Evolutionary conservation across 2,888 invertebrate species (phyloP).

Genomic region (Eilema depressum): DNA sequence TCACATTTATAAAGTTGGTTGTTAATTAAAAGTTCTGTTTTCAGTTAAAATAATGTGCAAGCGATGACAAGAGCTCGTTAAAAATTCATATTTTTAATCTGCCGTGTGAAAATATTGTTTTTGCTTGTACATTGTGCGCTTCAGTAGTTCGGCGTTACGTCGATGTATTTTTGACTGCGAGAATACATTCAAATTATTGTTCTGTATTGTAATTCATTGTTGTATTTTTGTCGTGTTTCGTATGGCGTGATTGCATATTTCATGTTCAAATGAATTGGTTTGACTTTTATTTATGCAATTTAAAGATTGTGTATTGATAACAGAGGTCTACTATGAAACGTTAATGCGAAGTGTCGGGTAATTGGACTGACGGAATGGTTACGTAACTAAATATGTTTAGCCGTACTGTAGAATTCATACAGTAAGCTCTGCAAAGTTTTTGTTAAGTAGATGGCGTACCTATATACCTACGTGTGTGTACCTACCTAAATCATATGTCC

Average conservation of each 20-base stretch:
- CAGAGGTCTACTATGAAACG: too few species aligned
- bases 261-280: background rate
- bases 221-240: slow-evolving; percentile 13
- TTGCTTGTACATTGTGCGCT: slow-evolving; percentile 28
- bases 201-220: slow-evolving; percentile 14
- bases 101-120: slow-evolving; percentile 39
- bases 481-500: too few species aligned
- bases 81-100: slow-evolving; percentile 55
- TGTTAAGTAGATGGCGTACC: too few species aligned
- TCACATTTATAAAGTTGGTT: slow-evolving; percentile 13
- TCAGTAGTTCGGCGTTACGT: slow-evolving; percentile 26
- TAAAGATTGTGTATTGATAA: background rate
- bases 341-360: too few species aligned
- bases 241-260: background rate
- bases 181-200: slow-evolving; percentile 20
- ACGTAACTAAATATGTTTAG: too few species aligned
- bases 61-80: slow-evolving; percentile 41
- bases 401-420: too few species aligned
- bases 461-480: too few species aligned
- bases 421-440: too few species aligned
- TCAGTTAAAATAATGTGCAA: slow-evolving; percentile 44
- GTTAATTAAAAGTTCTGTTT: slow-evolving; percentile 50
- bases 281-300: background rate
- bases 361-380: too few species aligned
- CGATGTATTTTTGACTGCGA: slow-evolving; percentile 25